Base-by-base conservation (phyloP, 2,888 invertebrate species). In the Chrysina gloriosa region DNA sequence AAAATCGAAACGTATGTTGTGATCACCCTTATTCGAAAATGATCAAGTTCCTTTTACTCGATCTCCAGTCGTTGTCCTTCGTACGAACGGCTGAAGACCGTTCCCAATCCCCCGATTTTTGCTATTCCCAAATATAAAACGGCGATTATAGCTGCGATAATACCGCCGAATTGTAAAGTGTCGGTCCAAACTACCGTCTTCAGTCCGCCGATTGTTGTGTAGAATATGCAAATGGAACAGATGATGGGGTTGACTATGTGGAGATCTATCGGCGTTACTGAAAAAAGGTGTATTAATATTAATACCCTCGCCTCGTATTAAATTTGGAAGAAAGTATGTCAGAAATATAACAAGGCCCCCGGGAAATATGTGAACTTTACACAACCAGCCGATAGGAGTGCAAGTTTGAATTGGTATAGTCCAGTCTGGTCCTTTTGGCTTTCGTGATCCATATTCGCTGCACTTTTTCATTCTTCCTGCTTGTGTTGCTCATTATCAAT, bases 211-310 rank as follows among this genome's bases (percentile, higher is more conserved):
- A 91, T 77, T 1, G 90, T 89, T n/a, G 91, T 91, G 74, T 92
- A 90, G 25, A 91, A 89, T 19, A 91, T 90, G 77, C 92, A 92
- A 0, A 89, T 85, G 1, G 88, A 80, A 74, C 91, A 90, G n/a
- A 90, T 86, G 0, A 90, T 84, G 1, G 89, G 86, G 1, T 90
- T 88, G 25, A 91, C 86, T 1, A 87, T 81, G 76, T 89, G 89
- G 19, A 69, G 19, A 52, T 69, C 61, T 14, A 69, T 11, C 21
- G 90, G 89, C 14, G 91, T 91, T 2, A 91, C 92, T 90, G 82
- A 66, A 84, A 83, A 34, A 36, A 19, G 9, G 6, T n/a, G 9
- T 23, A 25, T n/a, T n/a, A n/a, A n/a, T n/a, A n/a, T n/a, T n/a
- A n/a, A n/a, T n/a, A n/a, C n/a, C n/a, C n/a, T n/a, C n/a, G n/a